These are phyloP conservation scores for Troides helena DNA, from an alignment of 2,888 invertebrate genomes.

Conservation along the genomic window DNA sequence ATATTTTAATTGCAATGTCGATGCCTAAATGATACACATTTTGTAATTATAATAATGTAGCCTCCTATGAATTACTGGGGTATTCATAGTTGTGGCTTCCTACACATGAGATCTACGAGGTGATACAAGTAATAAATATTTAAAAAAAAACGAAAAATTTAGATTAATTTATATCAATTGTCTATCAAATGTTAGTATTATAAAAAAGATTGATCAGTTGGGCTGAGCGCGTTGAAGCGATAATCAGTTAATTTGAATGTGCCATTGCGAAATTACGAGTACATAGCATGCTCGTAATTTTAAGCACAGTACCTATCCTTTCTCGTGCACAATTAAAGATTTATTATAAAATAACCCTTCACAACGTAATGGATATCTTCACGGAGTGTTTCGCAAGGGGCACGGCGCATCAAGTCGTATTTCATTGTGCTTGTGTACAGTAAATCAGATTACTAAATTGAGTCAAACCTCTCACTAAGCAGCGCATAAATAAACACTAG, in stretches of 20 bases:
- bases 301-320: conserved; percentile 7
- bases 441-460: conserved; percentile 73
- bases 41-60: no score
- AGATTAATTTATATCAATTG: no score
- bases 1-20: no score
- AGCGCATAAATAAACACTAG: conserved; percentile 66
- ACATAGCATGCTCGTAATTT: conserved; percentile 11
- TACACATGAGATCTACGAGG: no score
- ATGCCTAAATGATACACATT: no score
- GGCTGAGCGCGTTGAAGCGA: background rate
- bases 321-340: conserved; percentile 31
- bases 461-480: conserved; percentile 58
- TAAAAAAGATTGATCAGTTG: background rate
- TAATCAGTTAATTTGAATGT: background rate
- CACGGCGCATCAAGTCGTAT: conserved; percentile 40
- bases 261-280: conserved; percentile 10
- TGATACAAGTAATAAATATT: no score
- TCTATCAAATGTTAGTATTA: background rate
- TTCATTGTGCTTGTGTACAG: conserved; percentile 46
- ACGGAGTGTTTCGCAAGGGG: conserved; percentile 35
- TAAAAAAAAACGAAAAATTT: no score
- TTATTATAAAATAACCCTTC: conserved; percentile 30
- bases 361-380: conserved; percentile 33
- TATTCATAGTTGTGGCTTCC: no score
- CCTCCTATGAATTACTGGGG: no score